These are phyloP conservation scores for Drosophila cognata DNA, from an alignment of 2,888 invertebrate genomes.

Conservation along the genomic window DNA sequence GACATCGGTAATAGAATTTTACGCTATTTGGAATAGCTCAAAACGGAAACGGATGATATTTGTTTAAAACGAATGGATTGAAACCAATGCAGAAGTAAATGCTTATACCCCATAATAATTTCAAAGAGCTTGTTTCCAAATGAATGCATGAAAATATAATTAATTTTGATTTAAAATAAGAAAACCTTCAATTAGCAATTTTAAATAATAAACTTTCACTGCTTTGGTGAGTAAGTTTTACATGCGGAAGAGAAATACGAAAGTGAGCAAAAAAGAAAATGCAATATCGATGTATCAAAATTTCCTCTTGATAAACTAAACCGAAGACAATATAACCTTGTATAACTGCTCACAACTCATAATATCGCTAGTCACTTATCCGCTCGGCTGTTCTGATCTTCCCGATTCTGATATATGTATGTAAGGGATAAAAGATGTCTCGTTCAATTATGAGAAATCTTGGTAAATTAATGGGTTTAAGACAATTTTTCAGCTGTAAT, in stretches of 20 bases:
- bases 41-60: not conserved
- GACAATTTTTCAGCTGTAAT: not conserved
- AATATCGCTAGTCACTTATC: not conserved
- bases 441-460: not conserved
- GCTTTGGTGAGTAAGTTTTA: not conserved
- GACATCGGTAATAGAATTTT: not conserved
- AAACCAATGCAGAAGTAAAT: not conserved
- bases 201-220: not conserved
- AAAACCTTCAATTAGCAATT: not conserved
- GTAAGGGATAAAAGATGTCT: too few species aligned
- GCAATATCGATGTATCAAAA: not conserved
- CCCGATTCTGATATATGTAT: not conserved
- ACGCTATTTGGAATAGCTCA: not conserved
- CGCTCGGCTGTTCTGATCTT: too few species aligned
- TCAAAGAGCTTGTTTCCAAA: not conserved
- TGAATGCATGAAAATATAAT: not conserved
- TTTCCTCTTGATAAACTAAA: not conserved
- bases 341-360: not conserved
- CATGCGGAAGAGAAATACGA: not conserved
- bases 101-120: not conserved
- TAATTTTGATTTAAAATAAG: not conserved
- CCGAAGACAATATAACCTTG: not conserved
- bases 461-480: not conserved
- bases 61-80: not conserved
- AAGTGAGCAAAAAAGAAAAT: not conserved